A percentile compares a stretch with the other conserved stretches of the same genome.
Conservation (phyloP, 2,797 vertebrate genomes). For the Neomorphus geoffroyi region DNA sequence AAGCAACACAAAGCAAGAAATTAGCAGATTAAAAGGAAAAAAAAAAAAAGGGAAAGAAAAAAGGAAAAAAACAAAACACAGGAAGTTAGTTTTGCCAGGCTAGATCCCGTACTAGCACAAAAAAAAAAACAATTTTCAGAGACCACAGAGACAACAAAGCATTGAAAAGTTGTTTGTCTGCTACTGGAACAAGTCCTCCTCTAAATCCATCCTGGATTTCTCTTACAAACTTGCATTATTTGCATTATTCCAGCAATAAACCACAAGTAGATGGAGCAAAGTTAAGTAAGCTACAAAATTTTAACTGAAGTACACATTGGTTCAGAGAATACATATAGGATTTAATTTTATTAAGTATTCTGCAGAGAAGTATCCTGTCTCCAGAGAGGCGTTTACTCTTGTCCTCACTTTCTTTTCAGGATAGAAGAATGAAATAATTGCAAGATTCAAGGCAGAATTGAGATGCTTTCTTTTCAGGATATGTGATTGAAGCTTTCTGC, state of each 20-base stretch:
- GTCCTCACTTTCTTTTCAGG: neutral
- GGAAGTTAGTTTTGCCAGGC: neutral
- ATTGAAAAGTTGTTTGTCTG: neutral
- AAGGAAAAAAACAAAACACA: neutral
- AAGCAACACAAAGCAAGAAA: neutral
- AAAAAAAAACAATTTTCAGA: neutral
- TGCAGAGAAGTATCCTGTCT: neutral
- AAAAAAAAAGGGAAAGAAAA: fast-evolving
- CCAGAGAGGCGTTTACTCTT: neutral
- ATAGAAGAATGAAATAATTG: neutral
- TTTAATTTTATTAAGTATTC: neutral
- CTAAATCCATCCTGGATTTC: neutral
- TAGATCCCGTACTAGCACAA: neutral
- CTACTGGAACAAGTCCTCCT: neutral
- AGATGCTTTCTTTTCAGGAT: neutral
- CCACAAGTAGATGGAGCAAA: neutral
- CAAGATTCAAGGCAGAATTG: neutral
- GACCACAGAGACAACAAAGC: neutral
- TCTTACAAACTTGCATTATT: neutral
- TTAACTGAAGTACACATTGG: neutral
- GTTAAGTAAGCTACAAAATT: neutral
- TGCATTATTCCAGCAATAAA: neutral
- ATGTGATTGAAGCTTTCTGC: neutral
- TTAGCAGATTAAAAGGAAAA: neutral
- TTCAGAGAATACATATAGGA: neutral